A percentile compares a stretch with the other conserved stretches of the same genome.
These are phyloP conservation scores for Tragelaphus buxtoni DNA, from an alignment of 2,113 vertebrate genomes.

Conservation along the genomic window DNA sequence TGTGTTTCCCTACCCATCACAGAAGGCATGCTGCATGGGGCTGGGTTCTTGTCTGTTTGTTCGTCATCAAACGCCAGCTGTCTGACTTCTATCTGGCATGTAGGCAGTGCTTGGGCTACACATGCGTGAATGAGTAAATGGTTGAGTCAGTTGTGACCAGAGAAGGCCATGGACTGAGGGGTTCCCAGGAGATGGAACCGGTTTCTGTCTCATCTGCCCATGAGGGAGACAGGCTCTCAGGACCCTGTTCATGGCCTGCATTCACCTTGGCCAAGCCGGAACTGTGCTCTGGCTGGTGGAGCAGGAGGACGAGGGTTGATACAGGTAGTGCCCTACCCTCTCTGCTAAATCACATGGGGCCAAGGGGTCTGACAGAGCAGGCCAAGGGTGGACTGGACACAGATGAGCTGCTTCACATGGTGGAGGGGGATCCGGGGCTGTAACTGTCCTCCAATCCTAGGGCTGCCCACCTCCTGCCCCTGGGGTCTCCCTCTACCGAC, in stretches of 20 bases:
- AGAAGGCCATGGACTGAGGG: neutral
- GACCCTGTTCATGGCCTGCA: neutral
- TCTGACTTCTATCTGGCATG: neutral
- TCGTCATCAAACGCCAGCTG: neutral
- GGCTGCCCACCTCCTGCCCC: neutral
- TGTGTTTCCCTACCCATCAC: neutral
- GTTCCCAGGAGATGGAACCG: neutral
- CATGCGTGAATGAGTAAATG: neutral
- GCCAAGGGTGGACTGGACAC: accelerated
- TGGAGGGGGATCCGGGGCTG: accelerated
- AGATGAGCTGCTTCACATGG: neutral
- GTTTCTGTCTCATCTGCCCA: neutral
- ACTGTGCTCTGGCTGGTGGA: neutral
- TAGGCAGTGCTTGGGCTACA: neutral
- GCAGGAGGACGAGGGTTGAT: neutral
- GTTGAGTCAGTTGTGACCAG: neutral
- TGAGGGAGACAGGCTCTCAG: neutral
- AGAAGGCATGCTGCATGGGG: neutral
- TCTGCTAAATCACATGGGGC: neutral
- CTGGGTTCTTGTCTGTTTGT: neutral
- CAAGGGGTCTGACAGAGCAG: neutral
- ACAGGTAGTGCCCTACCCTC: neutral
- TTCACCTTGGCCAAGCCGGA: accelerated
- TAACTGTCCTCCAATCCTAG: neutral
- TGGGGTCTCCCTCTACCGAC: neutral